These are phyloP conservation scores for Geotrypetes seraphini DNA, from an alignment of 2,797 vertebrate genomes.

Conservation along the genomic window DNA sequence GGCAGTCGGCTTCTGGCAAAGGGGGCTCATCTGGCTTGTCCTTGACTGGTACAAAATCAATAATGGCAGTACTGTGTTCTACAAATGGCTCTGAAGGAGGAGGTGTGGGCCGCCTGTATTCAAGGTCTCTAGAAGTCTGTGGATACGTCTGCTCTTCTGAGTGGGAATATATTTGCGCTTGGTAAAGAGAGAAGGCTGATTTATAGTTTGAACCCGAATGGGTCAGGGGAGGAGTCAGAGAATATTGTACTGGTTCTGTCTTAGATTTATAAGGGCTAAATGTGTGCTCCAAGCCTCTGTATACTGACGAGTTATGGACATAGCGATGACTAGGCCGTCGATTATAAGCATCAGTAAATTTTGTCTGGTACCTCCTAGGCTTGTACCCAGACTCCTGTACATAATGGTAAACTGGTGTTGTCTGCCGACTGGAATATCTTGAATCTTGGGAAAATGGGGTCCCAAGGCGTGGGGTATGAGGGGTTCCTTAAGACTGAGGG, in stretches of 20 bases:
- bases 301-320: slow-evolving; percentile 67
- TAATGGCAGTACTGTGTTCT: slow-evolving; percentile 27
- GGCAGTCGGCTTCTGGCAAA: slow-evolving; percentile 63
- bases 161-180: slow-evolving; percentile 64
- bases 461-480: slow-evolving; percentile 80
- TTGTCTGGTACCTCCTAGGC: slow-evolving; percentile 78
- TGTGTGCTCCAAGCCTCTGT: slow-evolving; percentile 48
- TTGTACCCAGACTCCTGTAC: slow-evolving; percentile 76
- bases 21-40: slow-evolving; percentile 80
- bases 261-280: slow-evolving; percentile 53
- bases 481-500: slow-evolving; percentile 83
- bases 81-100: slow-evolving; percentile 34
- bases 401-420: slow-evolving; percentile 81
- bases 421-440: slow-evolving; percentile 86
- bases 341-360: slow-evolving; percentile 93
- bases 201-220: slow-evolving; percentile 61
- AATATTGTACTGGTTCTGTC: slow-evolving; percentile 60
- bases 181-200: slow-evolving; percentile 83
- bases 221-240: slow-evolving; percentile 67
- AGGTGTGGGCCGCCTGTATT: slow-evolving; percentile 69
- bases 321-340: slow-evolving; percentile 84
- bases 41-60: slow-evolving; percentile 63
- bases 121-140: slow-evolving; percentile 57
- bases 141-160: slow-evolving; percentile 44
- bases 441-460: slow-evolving; percentile 96